phyloP scores from a whole-genome alignment of 2,888 invertebrate genomes.

The Mimas tiliae region DNA sequence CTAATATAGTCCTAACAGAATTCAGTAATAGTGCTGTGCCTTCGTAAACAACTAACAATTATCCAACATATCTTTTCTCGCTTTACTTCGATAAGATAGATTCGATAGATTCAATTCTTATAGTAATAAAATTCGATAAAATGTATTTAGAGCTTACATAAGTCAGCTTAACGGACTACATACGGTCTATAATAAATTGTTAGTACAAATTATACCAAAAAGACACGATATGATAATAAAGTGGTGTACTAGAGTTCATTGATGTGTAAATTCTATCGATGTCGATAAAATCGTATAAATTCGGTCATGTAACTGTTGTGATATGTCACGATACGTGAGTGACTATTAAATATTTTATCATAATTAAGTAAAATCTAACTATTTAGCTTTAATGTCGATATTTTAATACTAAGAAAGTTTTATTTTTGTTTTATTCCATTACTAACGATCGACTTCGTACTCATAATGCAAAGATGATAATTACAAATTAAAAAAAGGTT shows the following conservation, averaged over 20 bases:
- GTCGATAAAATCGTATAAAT: constrained; percentile 17
- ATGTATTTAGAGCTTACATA: constrained; percentile 7
- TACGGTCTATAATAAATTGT: constrained; percentile 31
- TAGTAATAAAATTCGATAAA: constrained; percentile 10
- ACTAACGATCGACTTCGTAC: not conserved
- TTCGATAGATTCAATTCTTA: constrained; percentile 11
- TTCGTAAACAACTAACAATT: constrained; percentile 7
- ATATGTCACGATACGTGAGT: constrained; percentile 19
- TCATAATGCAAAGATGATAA: too few species aligned
- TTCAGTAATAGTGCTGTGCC: constrained; percentile 13
- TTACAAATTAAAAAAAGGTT: too few species aligned
- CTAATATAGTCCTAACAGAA: constrained; percentile 18
- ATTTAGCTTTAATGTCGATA: constrained; percentile 24
- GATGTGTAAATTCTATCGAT: constrained; percentile 22
- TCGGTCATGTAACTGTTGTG: constrained; percentile 20
- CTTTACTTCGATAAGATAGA: constrained; percentile 15
- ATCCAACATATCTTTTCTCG: constrained; percentile 20
- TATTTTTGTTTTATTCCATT: constrained; percentile 18
- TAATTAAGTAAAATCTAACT: constrained; percentile 23
- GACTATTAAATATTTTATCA: constrained; percentile 19
- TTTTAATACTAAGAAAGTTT: constrained; percentile 16
- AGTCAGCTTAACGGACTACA: constrained; percentile 4
- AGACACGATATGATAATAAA: constrained; percentile 37
- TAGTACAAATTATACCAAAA: constrained; percentile 44
- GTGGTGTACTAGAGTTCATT: constrained; percentile 13